These are phyloP conservation scores for Eutolmus rufibarbis DNA, from an alignment of 2,888 invertebrate species.

Conservation along the genomic window DNA sequence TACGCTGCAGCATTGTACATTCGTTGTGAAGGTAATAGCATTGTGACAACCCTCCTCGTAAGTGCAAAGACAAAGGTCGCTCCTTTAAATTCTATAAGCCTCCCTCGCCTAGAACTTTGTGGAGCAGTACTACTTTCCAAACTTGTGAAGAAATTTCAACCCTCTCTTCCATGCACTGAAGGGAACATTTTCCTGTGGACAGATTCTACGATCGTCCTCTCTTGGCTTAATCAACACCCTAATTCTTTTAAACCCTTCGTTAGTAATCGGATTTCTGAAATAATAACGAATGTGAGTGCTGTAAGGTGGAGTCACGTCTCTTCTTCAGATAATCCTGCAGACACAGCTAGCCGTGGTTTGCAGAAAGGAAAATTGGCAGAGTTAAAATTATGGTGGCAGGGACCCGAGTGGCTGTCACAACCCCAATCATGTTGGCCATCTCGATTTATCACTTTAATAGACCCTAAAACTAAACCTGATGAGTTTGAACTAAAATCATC, in stretches of 20 bases:
- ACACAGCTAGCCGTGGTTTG: not conserved
- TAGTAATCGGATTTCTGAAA: not conserved
- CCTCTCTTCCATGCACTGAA: not conserved
- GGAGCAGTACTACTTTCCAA: not conserved
- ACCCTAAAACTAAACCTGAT: not conserved
- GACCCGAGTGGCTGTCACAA: not conserved
- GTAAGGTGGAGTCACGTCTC: not conserved
- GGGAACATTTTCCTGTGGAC: not conserved
- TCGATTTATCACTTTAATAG: not conserved
- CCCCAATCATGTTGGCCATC: not conserved
- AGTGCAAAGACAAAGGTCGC: not conserved
- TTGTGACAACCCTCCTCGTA: not conserved
- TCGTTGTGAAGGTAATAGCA: not conserved
- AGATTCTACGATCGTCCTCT: not conserved
- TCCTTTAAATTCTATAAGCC: slow-evolving; percentile 5
- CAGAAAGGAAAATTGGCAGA: not conserved
- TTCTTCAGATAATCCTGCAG: slow-evolving; percentile 3
- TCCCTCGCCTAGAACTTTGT: not conserved
- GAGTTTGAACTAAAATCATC: not conserved
- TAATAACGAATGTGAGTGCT: not conserved
- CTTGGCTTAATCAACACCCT: not conserved
- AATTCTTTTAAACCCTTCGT: not conserved
- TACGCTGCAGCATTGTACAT: not conserved
- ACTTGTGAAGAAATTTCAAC: not conserved
- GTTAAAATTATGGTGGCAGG: not conserved